Percentiles rank a stretch among this genome's conserved stretches.
phyloP scores from a whole-genome alignment of 2,113 vertebrate species.

The Myotis brandtii region DNA sequence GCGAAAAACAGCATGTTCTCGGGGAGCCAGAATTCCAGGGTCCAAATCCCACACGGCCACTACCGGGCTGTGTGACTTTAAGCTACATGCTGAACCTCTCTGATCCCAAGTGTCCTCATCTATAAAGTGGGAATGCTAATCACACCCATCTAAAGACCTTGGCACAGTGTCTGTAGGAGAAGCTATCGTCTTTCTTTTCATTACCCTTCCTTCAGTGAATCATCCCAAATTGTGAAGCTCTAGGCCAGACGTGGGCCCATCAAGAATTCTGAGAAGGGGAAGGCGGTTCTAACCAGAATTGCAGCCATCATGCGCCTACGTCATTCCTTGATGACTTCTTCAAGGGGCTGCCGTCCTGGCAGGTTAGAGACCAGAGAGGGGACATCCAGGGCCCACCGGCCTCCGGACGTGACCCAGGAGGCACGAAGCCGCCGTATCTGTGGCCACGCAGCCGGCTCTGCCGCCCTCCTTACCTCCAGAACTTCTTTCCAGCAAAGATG shows the following conservation, averaged over 20 bases:
- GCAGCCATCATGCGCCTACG: accelerated
- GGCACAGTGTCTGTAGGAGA: background rate
- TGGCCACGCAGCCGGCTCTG: accelerated
- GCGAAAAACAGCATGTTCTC: background rate
- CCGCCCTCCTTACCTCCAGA: slow-evolving; percentile 93
- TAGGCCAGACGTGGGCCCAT: background rate
- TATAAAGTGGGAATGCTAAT: background rate
- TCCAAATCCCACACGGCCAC: background rate
- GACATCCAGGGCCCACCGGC: background rate
- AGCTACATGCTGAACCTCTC: background rate
- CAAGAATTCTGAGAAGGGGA: background rate
- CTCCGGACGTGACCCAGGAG: background rate
- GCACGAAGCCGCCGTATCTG: background rate
- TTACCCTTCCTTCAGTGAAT: background rate
- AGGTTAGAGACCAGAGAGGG: background rate
- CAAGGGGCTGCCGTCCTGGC: background rate
- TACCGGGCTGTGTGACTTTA: background rate
- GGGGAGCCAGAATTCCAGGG: background rate
- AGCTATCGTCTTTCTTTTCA: background rate
- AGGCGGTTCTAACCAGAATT: background rate
- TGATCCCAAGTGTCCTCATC: background rate
- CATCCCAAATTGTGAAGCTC: background rate
- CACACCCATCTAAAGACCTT: background rate
- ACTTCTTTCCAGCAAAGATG: slow-evolving; percentile 95
- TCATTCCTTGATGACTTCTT: background rate